phyloP scores from a whole-genome alignment of 2,113 vertebrate species.

The Chaenogobius annularis region DNA sequence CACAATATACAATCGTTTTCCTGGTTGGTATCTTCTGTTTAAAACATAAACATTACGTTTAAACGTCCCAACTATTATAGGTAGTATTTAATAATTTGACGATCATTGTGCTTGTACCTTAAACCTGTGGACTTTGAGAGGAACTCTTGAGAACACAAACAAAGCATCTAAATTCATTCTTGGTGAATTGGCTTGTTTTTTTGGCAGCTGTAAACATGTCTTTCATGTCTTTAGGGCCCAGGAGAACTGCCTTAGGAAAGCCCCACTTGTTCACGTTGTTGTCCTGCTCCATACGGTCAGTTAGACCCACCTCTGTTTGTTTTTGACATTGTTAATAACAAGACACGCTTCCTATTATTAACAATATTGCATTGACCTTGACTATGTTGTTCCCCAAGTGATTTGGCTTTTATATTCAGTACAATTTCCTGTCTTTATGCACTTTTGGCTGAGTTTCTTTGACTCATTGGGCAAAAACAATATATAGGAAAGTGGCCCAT shows the following conservation, averaged over 20 bases:
- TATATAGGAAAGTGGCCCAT: slow-evolving; percentile 59
- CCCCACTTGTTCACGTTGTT: slow-evolving; percentile 67
- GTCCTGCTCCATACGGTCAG: slow-evolving; percentile 48
- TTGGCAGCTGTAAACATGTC: slow-evolving; percentile 62
- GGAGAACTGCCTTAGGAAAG: slow-evolving; percentile 58
- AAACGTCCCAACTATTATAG: not conserved
- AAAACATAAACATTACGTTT: too few relatives aligned
- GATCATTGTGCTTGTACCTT: slow-evolving; percentile 27
- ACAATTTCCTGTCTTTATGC: slow-evolving; percentile 75
- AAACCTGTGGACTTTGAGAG: slow-evolving; percentile 41
- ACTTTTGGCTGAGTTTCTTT: slow-evolving; percentile 52
- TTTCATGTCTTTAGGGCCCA: slow-evolving; percentile 64
- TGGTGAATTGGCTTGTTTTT: slow-evolving; percentile 63
- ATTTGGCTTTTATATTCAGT: slow-evolving; percentile 69
- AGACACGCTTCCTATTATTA: slow-evolving; percentile 77
- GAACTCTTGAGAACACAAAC: slow-evolving; percentile 70
- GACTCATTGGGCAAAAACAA: slow-evolving; percentile 64
- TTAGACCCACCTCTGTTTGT: slow-evolving; percentile 70
- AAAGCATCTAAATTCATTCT: slow-evolving; percentile 69
- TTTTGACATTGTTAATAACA: slow-evolving; percentile 75
- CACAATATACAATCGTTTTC: not conserved
- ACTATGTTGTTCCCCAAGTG: slow-evolving; percentile 47
- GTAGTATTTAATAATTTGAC: slow-evolving; percentile 14
- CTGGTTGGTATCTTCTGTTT: too few relatives aligned
- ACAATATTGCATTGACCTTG: slow-evolving; percentile 80